A percentile compares a stretch with the other conserved stretches of the same genome.
These are phyloP conservation scores for Corythornis cristatus DNA, from an alignment of 2,113 vertebrate species.

Conservation along the genomic window DNA sequence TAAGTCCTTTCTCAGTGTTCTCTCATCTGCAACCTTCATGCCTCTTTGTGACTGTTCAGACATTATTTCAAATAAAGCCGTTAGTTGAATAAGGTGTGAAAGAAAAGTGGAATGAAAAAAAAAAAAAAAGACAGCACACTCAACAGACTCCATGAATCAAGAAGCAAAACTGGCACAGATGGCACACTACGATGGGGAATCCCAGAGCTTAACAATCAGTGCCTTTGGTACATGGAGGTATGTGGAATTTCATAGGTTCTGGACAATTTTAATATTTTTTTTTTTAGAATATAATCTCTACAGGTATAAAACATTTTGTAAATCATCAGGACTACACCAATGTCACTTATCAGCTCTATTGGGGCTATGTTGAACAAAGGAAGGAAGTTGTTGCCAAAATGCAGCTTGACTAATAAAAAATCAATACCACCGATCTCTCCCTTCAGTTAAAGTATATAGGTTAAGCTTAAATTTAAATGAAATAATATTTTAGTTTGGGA, in stretches of 20 bases:
- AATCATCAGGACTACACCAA: background rate
- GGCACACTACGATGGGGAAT: background rate
- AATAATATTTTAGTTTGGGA: slow-evolving; percentile 74
- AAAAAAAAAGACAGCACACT: background rate
- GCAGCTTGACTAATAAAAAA: background rate
- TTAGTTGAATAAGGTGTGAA: background rate
- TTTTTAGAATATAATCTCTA: background rate
- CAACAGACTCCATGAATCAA: background rate
- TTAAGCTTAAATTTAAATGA: slow-evolving; percentile 74
- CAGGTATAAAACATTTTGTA: background rate
- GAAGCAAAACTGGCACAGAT: background rate
- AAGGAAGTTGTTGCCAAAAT: background rate
- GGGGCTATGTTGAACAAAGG: background rate
- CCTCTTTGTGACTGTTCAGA: background rate
- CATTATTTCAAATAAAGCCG: background rate
- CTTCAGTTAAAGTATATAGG: slow-evolving; percentile 73
- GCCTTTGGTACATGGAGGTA: background rate
- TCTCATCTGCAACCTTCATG: background rate
- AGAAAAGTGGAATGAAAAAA: background rate
- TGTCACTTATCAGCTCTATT: background rate
- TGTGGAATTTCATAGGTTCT: background rate
- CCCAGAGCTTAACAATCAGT: background rate
- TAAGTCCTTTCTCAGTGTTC: background rate
- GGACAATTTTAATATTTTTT: background rate
- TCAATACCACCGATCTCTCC: slow-evolving; percentile 59